A percentile compares a stretch with the other conserved stretches of the same genome.
Evolutionary conservation across 2,888 invertebrate species (phyloP).

Genomic region (Torymus auratus): DNA sequence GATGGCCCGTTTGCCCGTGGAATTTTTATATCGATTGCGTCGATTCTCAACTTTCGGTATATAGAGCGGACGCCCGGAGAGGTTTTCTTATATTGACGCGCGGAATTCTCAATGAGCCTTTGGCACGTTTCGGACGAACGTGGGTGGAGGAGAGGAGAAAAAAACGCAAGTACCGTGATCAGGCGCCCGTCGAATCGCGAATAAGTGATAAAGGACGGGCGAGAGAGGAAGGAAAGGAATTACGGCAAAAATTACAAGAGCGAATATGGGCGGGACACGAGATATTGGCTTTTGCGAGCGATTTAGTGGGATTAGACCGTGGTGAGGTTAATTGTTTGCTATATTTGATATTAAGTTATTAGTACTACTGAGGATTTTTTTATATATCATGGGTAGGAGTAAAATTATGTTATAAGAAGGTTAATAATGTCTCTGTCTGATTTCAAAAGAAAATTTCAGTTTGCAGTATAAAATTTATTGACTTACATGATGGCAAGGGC

Average conservation of each 20-base stretch:
- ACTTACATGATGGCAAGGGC: too few species aligned
- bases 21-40: constrained; percentile 52
- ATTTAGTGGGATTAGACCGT: too few species aligned
- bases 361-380: too few species aligned
- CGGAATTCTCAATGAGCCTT: constrained; percentile 53
- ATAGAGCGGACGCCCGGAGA: background rate
- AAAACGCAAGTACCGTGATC: constrained; percentile 32
- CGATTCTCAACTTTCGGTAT: constrained; percentile 32
- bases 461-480: too few species aligned
- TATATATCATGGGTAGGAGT: too few species aligned
- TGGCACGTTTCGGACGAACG: constrained; percentile 27
- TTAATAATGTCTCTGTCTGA: too few species aligned
- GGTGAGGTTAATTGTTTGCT: too few species aligned
- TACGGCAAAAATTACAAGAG: background rate
- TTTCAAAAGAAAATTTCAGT: too few species aligned
- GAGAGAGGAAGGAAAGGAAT: background rate
- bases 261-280: background rate
- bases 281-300: constrained; percentile 4
- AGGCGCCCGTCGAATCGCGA: constrained; percentile 40
- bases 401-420: too few species aligned
- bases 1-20: constrained; percentile 38
- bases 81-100: constrained; percentile 48
- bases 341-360: too few species aligned
- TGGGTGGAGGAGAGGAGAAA: background rate
- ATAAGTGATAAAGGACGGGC: constrained; percentile 36